Conservation (phyloP, 2,113 vertebrate genomes). For the Poecilia latipinna region DNA sequence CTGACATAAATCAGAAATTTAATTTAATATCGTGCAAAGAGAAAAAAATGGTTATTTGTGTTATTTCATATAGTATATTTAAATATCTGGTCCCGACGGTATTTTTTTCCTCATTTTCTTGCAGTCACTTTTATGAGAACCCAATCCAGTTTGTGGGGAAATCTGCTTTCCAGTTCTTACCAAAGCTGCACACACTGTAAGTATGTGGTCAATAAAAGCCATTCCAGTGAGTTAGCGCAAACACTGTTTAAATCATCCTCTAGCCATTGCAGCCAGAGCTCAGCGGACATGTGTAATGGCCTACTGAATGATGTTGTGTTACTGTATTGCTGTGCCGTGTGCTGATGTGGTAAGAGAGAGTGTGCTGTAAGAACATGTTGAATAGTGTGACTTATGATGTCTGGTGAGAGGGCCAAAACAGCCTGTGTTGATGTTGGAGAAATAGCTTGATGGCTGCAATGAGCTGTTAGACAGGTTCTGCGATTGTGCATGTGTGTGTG, state of each 20-base stretch:
- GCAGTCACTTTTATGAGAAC: conserved; percentile 95
- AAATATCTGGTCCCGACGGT: not conserved
- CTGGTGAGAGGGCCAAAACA: conserved; percentile 69
- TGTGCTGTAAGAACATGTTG: conserved; percentile 72
- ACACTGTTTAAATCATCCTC: conserved; percentile 70
- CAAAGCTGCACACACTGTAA: conserved; percentile 95
- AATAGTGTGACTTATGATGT: conserved; percentile 76
- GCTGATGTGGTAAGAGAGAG: conserved; percentile 67
- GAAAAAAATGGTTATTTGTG: not conserved
- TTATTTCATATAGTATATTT: not conserved
- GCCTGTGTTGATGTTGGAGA: conserved; percentile 76
- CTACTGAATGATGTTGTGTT: conserved; percentile 76
- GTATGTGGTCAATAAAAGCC: conserved; percentile 73
- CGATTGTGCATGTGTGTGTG: conserved; percentile 21
- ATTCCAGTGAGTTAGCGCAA: conserved; percentile 62
- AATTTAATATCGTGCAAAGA: not conserved
- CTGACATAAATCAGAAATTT: not conserved
- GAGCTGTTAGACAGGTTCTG: conserved; percentile 67
- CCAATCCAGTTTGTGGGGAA: conserved; percentile 97
- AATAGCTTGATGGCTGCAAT: conserved; percentile 69
- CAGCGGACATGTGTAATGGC: conserved; percentile 72
- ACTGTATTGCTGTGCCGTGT: conserved; percentile 53
- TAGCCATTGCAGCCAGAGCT: conserved; percentile 58
- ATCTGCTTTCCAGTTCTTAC: conserved; percentile 93
- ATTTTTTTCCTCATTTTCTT: conserved; percentile 26